Conservation (phyloP, 2,797 vertebrate species). For the Chiloscyllium punctatum region DNA sequence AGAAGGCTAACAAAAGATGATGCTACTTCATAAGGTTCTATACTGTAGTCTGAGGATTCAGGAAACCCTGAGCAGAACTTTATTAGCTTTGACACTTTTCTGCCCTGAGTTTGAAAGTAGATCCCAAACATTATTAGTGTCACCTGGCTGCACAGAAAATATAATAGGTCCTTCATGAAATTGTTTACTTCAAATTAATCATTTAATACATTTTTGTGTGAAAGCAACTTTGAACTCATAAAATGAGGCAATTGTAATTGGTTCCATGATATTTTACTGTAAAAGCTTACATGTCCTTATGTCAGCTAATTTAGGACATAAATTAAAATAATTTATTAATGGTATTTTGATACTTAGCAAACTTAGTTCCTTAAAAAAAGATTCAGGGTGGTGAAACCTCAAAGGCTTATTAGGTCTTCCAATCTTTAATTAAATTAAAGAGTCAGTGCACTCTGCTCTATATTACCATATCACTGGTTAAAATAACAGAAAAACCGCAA, state of each 20-base stretch:
- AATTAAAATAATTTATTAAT: neutral
- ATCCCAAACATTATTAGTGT: neutral
- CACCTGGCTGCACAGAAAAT: neutral
- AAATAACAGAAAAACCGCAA: neutral
- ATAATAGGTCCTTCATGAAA: neutral
- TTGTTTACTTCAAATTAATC: neutral
- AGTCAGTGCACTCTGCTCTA: neutral
- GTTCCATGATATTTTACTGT: neutral
- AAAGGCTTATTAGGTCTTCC: neutral
- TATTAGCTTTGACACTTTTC: neutral
- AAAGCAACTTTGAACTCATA: neutral
- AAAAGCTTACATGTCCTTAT: neutral
- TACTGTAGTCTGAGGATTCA: neutral
- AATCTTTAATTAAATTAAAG: neutral
- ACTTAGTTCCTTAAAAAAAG: neutral
- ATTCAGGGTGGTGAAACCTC: neutral
- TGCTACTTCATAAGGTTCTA: neutral
- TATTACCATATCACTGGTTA: neutral
- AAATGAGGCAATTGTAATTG: neutral
- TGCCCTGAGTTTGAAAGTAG: neutral
- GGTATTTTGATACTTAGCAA: neutral
- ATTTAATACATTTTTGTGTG: neutral
- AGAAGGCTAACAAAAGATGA: neutral
- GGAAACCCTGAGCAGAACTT: neutral
- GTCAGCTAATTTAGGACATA: neutral